These are phyloP conservation scores for Asbolus verrucosus DNA, from an alignment of 1,140 invertebrate species.

Conservation along the genomic window DNA sequence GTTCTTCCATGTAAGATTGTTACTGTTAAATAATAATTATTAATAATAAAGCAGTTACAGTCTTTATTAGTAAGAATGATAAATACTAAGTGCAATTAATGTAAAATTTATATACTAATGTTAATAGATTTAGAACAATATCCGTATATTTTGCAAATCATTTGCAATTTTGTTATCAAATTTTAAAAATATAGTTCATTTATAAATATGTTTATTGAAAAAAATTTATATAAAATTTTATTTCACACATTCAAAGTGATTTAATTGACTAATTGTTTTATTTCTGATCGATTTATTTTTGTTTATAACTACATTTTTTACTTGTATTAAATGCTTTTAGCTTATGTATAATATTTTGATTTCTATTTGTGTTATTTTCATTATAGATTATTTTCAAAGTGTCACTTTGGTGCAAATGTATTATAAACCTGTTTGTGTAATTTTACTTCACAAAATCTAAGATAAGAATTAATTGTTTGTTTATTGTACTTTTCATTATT, in stretches of 20 bases:
- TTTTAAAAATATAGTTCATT: no score
- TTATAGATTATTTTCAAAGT: slow-evolving; percentile 53
- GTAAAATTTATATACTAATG: slow-evolving; percentile 59
- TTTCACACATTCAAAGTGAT: not conserved
- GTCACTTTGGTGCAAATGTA: slow-evolving; percentile 55
- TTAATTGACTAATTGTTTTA: slow-evolving; percentile 1
- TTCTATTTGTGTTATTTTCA: slow-evolving; percentile 50
- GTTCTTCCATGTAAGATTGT: slow-evolving; percentile 61
- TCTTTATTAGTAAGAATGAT: slow-evolving; percentile 53
- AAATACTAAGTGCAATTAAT: slow-evolving; percentile 62
- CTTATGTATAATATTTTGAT: slow-evolving; percentile 44
- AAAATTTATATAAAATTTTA: slow-evolving; percentile 29
- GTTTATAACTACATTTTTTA: slow-evolving; percentile 41
- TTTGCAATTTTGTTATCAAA: slow-evolving; percentile 51
- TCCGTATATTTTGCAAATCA: slow-evolving; percentile 50
- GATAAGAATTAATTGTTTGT: slow-evolving; percentile 59
- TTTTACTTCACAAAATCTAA: slow-evolving; percentile 57
- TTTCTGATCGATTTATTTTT: slow-evolving; percentile 29
- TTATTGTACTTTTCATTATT: slow-evolving; percentile 64
- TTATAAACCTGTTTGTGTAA: slow-evolving; percentile 53
- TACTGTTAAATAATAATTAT: slow-evolving; percentile 41
- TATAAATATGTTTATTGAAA: slow-evolving; percentile 35
- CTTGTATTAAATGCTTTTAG: slow-evolving; percentile 45
- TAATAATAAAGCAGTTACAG: slow-evolving; percentile 46
- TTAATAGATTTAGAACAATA: slow-evolving; percentile 52